A percentile compares a stretch with the other conserved stretches of the same genome.
phyloP scores from a whole-genome alignment of 2,888 invertebrate species.

The Pristionchus entomophagus region DNA sequence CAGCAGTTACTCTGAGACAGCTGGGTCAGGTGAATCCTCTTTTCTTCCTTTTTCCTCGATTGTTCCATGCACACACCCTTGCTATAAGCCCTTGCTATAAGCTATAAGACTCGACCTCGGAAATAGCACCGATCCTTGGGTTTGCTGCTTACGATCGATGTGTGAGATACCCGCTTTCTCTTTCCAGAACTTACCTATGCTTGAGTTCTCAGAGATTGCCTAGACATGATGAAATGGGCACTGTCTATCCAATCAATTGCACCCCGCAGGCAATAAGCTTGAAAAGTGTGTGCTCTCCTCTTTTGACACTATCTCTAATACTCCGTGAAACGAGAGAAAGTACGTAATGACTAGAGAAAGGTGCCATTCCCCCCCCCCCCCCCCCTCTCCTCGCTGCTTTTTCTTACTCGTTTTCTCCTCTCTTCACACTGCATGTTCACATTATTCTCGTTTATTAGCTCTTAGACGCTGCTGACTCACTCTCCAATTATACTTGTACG shows the following conservation, averaged over 20 bases:
- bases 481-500: neutral
- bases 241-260: neutral
- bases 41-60: neutral
- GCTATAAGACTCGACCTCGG: constrained; percentile 25
- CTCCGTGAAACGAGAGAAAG: neutral
- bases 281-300: neutral
- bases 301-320: neutral
- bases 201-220: neutral
- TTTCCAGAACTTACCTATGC: neutral
- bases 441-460: constrained; percentile 35
- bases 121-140: neutral
- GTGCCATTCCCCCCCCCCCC: constrained; percentile 1
- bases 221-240: neutral
- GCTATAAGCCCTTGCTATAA: constrained; percentile 3
- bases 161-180: neutral
- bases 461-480: neutral
- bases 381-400: neutral
- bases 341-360: neutral
- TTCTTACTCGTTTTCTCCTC: constrained; percentile 30
- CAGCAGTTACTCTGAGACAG: constrained; percentile 3
- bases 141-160: neutral
- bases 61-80: neutral
- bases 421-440: constrained; percentile 10
- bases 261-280: neutral
- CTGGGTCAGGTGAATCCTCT: constrained; percentile 29